Evolutionary conservation across 2,888 invertebrate genomes (phyloP).

Genomic region (Halictus ligatus): DNA sequence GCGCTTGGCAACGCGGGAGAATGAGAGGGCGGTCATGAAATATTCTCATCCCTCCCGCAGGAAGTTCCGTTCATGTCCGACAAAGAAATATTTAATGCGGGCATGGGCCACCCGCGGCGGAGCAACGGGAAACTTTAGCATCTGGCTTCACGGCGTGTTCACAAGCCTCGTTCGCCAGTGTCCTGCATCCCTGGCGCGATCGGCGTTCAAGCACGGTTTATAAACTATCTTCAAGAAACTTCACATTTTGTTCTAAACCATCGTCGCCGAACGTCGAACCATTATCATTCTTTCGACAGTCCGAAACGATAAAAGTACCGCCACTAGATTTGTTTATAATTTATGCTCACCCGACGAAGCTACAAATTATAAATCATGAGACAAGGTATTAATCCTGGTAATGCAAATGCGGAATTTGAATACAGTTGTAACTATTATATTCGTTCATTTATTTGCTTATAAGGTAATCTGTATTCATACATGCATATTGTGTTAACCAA

Average conservation of each 20-base stretch:
- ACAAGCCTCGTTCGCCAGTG: constrained; percentile 8
- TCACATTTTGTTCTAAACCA: neutral
- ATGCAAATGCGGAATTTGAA: neutral
- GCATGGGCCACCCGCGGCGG: constrained; percentile 33
- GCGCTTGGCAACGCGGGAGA: constrained; percentile 32
- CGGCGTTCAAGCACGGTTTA: neutral
- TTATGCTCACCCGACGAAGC: neutral
- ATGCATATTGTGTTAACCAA: neutral
- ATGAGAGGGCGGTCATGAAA: constrained; percentile 48
- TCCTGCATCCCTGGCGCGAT: neutral
- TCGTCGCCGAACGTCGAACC: neutral
- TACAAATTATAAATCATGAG: neutral
- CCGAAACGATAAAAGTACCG: neutral
- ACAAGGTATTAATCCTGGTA: neutral
- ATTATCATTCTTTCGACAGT: neutral
- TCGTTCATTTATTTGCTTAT: neutral
- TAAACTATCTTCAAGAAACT: neutral
- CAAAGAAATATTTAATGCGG: constrained; percentile 64
- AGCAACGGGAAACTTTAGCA: constrained; percentile 58
- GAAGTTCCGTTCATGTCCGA: constrained; percentile 50
- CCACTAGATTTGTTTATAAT: neutral
- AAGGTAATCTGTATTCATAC: neutral
- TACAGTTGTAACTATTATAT: neutral
- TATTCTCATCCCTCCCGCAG: constrained; percentile 50
- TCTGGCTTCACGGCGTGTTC: constrained; percentile 12